Evolutionary conservation across 53 echinoderm and acorn worm species (phyloP), one percentile per base, ranked within the genome.

Genomic region (Apostichopus leukothele): DNA sequence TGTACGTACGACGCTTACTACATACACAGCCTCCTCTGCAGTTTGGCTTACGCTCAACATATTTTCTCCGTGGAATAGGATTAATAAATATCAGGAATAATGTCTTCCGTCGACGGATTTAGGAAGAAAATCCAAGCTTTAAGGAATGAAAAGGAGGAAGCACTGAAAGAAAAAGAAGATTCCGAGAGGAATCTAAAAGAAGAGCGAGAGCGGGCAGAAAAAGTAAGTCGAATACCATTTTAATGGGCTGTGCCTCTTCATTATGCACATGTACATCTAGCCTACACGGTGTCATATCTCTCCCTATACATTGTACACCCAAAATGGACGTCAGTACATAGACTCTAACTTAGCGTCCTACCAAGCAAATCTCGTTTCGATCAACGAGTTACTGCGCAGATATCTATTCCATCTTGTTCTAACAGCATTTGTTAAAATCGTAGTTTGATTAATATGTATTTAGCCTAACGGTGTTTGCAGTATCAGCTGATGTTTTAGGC

Each of bases 41-140:
- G 11, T 13, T 63, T 63, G 14, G 63, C 63, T 63, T 63, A 13
- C 63, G 63, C 20, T 18, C 20, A 57, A 10, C 57, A 57, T 6
- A 21, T 16, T 71, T 71, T 19, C 20, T 6, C 71, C 71, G 71
- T 71, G 71, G 71, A 71, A 71, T 6, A 71, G 18, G 18, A 71
- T 71, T 39, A 71, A 71, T 71, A 71, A 71, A 71, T 16, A 71
- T 71, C 71, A 71, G 71, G 71, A 71, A 71, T 71, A 76, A 76
- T 76, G 77, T 76, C 77, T 27, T 8, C 18, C 83, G 91, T 94
- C 92, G 95, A 95, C 60, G 89, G 77, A 86, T 91, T 95, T 83
- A 95, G 92, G 90, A 95, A 93, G 91, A 95, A 95, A 89, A 95
- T 95, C 90, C 89, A 90, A 50, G 83, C 86, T 76, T 80, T 95